Conservation (phyloP, 2,797 vertebrate species). For the Crocidura indochinensis region DNA sequence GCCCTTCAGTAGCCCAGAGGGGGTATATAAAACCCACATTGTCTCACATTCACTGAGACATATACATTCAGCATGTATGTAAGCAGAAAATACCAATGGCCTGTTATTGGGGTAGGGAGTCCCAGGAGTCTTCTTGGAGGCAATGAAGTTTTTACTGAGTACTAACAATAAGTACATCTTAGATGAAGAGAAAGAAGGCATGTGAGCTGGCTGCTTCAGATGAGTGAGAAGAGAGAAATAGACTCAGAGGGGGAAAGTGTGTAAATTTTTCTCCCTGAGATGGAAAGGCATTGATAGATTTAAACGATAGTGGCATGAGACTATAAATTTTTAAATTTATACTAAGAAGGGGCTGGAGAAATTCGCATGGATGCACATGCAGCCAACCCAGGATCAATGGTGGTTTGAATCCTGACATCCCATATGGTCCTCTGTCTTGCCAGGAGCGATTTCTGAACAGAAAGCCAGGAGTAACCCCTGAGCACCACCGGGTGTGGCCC, state of each 20-base stretch:
- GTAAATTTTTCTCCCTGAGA: background rate
- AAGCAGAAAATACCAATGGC: background rate
- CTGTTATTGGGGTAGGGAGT: background rate
- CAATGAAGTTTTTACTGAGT: no score
- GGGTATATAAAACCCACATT: background rate
- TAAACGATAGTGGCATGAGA: background rate
- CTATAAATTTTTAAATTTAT: no score
- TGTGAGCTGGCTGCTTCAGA: background rate
- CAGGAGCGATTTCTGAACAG: no score
- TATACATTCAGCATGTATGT: accelerated
- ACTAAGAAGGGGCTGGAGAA: no score
- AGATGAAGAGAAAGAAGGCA: background rate
- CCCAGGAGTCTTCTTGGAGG: background rate
- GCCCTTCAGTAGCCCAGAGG: background rate
- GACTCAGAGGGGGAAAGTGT: background rate
- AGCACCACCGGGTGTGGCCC: no score
- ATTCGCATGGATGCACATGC: no score
- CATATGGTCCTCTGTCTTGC: no score
- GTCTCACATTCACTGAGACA: background rate
- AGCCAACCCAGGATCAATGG: no score
- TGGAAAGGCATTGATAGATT: background rate
- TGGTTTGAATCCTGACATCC: no score
- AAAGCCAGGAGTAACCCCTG: no score
- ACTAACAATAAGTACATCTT: background rate
- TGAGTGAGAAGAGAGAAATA: background rate